phyloP scores from a whole-genome alignment of 2,797 vertebrate species.

The Megaceryle alcyon region DNA sequence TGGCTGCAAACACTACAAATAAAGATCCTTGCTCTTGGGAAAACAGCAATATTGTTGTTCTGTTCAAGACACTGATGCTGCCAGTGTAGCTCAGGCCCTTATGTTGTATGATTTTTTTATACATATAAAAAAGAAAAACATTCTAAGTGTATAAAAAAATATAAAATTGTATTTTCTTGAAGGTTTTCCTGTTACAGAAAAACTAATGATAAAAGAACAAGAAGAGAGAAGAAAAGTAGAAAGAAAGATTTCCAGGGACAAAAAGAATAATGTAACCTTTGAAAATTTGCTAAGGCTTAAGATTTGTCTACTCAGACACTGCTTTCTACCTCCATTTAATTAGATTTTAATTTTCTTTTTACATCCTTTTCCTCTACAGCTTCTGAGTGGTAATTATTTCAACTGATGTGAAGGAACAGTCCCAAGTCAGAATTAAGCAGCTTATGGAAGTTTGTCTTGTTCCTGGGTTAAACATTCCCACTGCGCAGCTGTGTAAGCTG shows the following conservation, averaged over 20 bases:
- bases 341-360: conserved; percentile 78
- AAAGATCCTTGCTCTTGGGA: not conserved
- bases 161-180: not conserved
- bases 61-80: not conserved
- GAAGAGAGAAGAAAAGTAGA: not conserved
- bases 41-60: not conserved
- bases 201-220: not conserved
- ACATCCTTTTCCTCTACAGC: conserved; percentile 64
- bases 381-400: conserved; percentile 73
- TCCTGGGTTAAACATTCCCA: conserved; percentile 55
- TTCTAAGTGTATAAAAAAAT: no score
- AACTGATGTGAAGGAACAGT: conserved; percentile 67
- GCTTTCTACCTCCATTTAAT: conserved; percentile 68
- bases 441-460: conserved; percentile 71
- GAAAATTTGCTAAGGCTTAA: conserved; percentile 67
- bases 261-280: conserved; percentile 63
- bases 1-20: not conserved
- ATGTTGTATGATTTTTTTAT: not conserved
- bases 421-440: conserved; percentile 73
- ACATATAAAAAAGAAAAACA: not conserved
- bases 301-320: conserved; percentile 55
- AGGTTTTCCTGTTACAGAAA: not conserved
- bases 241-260: not conserved
- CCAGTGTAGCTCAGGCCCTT: not conserved
- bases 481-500: conserved; percentile 13